Evolutionary conservation across 2,113 vertebrate species (phyloP), one percentile per base, ranked within the genome.

Genomic region (Oryzias woworae): DNA sequence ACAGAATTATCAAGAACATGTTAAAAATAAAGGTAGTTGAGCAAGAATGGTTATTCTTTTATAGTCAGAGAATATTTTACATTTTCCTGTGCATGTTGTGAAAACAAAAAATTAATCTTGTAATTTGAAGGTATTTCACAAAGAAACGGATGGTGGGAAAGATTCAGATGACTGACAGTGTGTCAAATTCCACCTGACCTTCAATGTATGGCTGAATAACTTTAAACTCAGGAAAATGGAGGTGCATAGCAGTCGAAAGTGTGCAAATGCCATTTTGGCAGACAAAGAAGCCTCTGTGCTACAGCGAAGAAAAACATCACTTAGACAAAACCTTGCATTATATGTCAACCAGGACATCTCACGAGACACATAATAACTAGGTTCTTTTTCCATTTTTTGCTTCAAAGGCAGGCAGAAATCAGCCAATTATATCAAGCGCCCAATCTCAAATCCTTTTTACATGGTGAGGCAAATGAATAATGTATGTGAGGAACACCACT

Each of bases 191-290:
- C 49, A 31, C 20, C 26, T 0, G 64, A 55, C 60, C 57, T 66
- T 72, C 52, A 12, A 69, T 36, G 48, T 44, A 54, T 14, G 49
- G 16, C 41, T 41, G 23, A 76, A 61, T 16, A 62, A 63, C 61
- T 68, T 65, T 66, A 26, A 58, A 54, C 59, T 50, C 48, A 51
- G 56, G 44, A 45, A 53, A 54, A 36, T 20, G 17, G 54, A 46
- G 17, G 58, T 50, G 62, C 36, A 51, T 14, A 53, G 58, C 36
- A 69, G 65, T 46, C 73, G 53, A 68, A 62, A 70, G 44, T 41
- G 69, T 72, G 31, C 60, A n/a, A 76, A 65, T 62, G 56, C 65
- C 58, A 68, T 47, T 63, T 77, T 53, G 23, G 18, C 53, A 62
- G 46, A 66, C 59, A 54, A 56, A 49, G 55, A 31, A 59, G 31